Base-by-base conservation (phyloP, 2,113 vertebrate genomes). In the Taxidea taxus region DNA sequence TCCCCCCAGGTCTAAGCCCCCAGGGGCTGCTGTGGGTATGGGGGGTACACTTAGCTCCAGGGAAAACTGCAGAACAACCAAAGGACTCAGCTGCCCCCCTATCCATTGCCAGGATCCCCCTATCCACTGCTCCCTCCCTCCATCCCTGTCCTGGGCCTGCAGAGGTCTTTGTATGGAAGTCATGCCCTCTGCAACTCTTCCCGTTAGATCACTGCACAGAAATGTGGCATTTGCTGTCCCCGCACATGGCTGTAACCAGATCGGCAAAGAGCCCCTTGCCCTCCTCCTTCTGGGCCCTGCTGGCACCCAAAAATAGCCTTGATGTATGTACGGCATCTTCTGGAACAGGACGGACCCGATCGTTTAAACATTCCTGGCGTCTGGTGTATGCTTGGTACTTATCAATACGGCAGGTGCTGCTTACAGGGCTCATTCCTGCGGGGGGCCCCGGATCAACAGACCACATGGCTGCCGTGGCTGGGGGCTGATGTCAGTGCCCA, bases 181-280 rank as follows among this genome's bases (percentile, higher is more conserved):
- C 68, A 16, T 1, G 68, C 68, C 47, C 12, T 39, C 89, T 8
- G 62, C 34, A 21, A 0, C 80, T 10, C n/a, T 68, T 56, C 34
- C 84, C 12, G 0, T 91, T 16, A 90, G 78, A 18, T 70, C 83
- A 87, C 60, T 12, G 87, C 39, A 16, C 37, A 72, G 89, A 66
- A 89, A 56, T 3, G 56, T 31, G 97, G 95, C 91, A 93, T 93
- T 9, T 74, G 87, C 97, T 96, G 88, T 47, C 31, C 87, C 89
- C 0, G 21, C 96, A 93, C 87, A 81, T 87, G 95, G 87, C 70
- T 3, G 81, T 96, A 95, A 95, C 94, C 80, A 74, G 95, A 96
- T 94, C 90, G 0, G 80, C 80, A 37, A 6, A 44, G 75, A 86
- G 86, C 96, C 91, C 94, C 98, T 68, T 13, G 3, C 34, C 91